Evolutionary conservation across 2,888 invertebrate genomes (phyloP), one percentile per base, ranked within the genome.

Genomic region (Strigamia crassipes): DNA sequence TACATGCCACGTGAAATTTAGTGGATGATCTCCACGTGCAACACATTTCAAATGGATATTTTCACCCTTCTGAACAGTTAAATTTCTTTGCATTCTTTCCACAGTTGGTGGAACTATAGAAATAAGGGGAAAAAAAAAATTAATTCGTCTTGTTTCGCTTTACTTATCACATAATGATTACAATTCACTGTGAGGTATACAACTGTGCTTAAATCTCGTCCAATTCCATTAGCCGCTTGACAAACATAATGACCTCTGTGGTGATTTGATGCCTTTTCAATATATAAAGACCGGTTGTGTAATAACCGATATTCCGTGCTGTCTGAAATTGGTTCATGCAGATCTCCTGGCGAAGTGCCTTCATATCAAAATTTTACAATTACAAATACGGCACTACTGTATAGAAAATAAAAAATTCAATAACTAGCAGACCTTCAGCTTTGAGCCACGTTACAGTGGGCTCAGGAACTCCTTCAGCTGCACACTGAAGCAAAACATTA

Each of bases 151-250:
- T 18, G 1, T 9, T 8, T n/a, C 1, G 1, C 18, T 8, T 38
- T 38, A 79, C 13, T 42, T 79, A 21, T 15, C 15, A 41, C 10
- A 15, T 13, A 31, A 56, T 10, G 31, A 87, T 85, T 85, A 88
- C 89, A 87, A 83, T 88, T 88, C 3, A 89, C 88, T 8, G 85
- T 86, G 3, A 89, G 86, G 27, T 85, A 85, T n/a, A 89, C 86
- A 15, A 88, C 86, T 84, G 87, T 88, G 83, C 87, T 87, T 80
- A 88, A 86, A 4, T 86, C 87, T 23, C 86, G 85, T 13, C 88
- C 88, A 21, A 89, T 87, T 1, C 87, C 86, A 83, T 89, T 89
- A 41, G 86, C 85, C 13, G 88, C 87, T 77, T 88, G 87, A 84
- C 89, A 89, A 61, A 88, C 84, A 83, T 88, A 89, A 83, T 86